phyloP scores from a whole-genome alignment of 2,113 vertebrate species.

The Dipodomys stephensi region DNA sequence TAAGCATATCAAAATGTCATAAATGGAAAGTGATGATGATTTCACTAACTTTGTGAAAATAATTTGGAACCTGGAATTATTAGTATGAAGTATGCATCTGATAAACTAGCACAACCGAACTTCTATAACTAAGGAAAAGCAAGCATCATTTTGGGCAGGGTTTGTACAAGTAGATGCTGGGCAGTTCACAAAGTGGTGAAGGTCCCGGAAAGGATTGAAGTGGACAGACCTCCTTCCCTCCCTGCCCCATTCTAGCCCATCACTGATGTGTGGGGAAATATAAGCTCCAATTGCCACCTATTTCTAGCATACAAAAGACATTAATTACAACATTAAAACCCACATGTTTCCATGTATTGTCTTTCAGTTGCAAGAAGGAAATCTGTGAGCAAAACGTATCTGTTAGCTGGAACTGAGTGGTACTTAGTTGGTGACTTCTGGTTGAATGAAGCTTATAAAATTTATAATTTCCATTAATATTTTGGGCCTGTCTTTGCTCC shows the following conservation, averaged over 20 bases:
- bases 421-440: neutral
- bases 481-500: neutral
- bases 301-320: constrained; percentile 20
- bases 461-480: neutral
- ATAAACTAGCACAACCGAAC: neutral
- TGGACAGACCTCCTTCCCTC: too few species aligned
- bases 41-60: constrained; percentile 35
- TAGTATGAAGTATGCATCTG: neutral
- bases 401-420: neutral
- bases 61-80: neutral
- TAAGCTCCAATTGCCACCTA: neutral
- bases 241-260: neutral
- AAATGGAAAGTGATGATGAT: constrained; percentile 27
- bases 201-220: neutral
- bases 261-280: too few species aligned
- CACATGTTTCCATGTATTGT: neutral
- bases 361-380: neutral
- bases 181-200: neutral
- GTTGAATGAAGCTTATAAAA: neutral
- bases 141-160: neutral
- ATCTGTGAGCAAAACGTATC: neutral
- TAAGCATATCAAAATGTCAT: neutral
- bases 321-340: neutral
- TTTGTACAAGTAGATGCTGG: neutral
- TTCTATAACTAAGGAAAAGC: neutral